Conservation (phyloP, 2,797 vertebrate genomes). For the Sandelia bainsii region DNA sequence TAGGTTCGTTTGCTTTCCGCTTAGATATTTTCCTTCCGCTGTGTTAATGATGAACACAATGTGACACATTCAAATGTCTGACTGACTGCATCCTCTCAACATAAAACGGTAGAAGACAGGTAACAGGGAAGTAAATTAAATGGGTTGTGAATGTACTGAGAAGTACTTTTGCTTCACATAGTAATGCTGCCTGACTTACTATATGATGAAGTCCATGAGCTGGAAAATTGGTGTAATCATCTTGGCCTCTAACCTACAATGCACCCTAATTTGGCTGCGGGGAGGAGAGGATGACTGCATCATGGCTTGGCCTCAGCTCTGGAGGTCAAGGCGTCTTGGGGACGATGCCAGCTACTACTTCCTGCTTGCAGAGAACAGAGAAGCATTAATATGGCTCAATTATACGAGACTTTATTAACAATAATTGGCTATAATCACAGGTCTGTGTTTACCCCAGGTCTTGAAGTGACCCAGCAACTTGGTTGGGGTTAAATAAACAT, state of each 20-base stretch:
- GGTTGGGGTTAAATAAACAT: constrained; percentile 67
- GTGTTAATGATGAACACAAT: constrained; percentile 63
- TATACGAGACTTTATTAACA: constrained; percentile 76
- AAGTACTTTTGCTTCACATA: constrained; percentile 32
- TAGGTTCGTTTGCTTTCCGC: constrained; percentile 68
- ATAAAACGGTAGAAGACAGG: constrained; percentile 31
- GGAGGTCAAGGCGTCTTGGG: constrained; percentile 63
- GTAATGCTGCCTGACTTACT: constrained; percentile 47
- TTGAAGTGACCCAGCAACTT: constrained; percentile 42
- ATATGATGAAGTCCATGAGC: constrained; percentile 75
- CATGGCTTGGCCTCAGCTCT: constrained; percentile 55
- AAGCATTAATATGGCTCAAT: constrained; percentile 76
- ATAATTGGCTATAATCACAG: constrained; percentile 80
- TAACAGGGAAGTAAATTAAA: constrained; percentile 31
- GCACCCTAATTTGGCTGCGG: constrained; percentile 65
- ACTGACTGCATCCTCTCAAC: constrained; percentile 36
- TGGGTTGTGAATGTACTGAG: background rate
- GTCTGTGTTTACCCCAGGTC: constrained; percentile 52
- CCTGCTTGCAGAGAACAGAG: constrained; percentile 67
- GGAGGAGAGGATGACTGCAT: constrained; percentile 56
- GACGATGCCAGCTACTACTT: constrained; percentile 67
- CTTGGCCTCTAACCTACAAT: constrained; percentile 72
- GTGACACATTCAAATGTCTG: constrained; percentile 62
- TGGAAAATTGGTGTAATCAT: constrained; percentile 80
- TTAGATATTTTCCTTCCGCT: constrained; percentile 43